Base-by-base conservation (phyloP, 2,113 vertebrate genomes). In the Cebus imitator region DNA sequence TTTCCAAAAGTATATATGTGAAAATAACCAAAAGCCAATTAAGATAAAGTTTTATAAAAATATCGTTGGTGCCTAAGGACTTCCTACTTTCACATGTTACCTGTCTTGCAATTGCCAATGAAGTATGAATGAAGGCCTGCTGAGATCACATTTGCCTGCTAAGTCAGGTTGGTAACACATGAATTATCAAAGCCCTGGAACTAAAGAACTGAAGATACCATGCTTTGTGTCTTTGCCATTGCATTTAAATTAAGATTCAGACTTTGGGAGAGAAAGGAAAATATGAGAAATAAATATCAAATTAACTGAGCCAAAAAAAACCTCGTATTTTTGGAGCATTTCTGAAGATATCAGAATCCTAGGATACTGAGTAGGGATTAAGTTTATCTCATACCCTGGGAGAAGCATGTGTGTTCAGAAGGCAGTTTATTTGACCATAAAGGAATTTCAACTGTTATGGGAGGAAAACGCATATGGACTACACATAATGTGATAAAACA, bases 401-500 rank as follows among this genome's bases (percentile, higher is more conserved):
- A 72, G 45, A 43, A 86, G 7, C 3, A n/a, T 4, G 5, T 23
- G 30, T 68, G 3, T 66, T 95, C 32, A 58, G 68, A 57, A 80
- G 30, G 45, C 32, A 66, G 3, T 86, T 93, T 75, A 68, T 90
- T 72, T 30, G 40, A 78, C 7, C 13, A 52, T 48, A 45, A 80
- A 91, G 5, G 5, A 35, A 93, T 66, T 58, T 87, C 58, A 89
- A 58, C 16, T 75, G 3, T n/a, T 89, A 12, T 86, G 5, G 9
- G 11, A 73, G 68, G 40, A 90, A 87, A 37, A 17, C 13, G 50
- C 64, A 12, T 37, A 16, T 50, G 18, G 68, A 37, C 43, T 88
- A 76, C 23, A 76, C 27, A 72, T 89, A 13, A 92, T 92, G 14
- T 78, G 30, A 86, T 86, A 83, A 95, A 95, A 85, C 17, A 81